phyloP scores from a whole-genome alignment of 2,113 vertebrate species.

The Apteryx mantelli region DNA sequence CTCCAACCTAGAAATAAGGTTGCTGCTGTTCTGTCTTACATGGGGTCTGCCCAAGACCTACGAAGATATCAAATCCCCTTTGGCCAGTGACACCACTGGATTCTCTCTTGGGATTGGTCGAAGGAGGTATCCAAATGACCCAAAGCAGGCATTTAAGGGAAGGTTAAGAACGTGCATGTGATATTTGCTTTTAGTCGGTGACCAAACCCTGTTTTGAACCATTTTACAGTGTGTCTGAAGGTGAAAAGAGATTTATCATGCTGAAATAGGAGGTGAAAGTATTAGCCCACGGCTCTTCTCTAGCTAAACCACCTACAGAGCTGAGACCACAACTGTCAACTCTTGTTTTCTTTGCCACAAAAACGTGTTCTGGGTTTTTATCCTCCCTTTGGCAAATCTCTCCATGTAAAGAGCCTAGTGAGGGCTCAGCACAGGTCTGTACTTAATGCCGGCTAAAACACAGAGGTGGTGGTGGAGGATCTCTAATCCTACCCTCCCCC shows the following conservation, averaged over 20 bases:
- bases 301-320: neutral
- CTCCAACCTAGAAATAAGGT: neutral
- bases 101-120: neutral
- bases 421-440: neutral
- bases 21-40: neutral
- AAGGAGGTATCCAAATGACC: neutral
- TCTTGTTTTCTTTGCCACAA: neutral
- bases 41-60: neutral
- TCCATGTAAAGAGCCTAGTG: neutral
- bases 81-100: neutral
- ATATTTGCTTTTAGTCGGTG: neutral
- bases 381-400: neutral
- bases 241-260: rapidly evolving
- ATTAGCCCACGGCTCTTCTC: neutral
- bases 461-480: neutral
- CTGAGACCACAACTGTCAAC: neutral
- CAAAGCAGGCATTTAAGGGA: neutral
- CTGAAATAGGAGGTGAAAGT: neutral
- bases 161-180: neutral
- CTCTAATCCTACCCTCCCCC: neutral
- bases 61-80: neutral
- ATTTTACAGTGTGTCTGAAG: neutral
- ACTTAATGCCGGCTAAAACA: neutral
- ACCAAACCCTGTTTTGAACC: neutral
- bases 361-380: rapidly evolving